Percentiles rank a stretch among this genome's conserved stretches.
Evolutionary conservation across 1,140 invertebrate species (phyloP).

Genomic region (Drosophila santomea): DNA sequence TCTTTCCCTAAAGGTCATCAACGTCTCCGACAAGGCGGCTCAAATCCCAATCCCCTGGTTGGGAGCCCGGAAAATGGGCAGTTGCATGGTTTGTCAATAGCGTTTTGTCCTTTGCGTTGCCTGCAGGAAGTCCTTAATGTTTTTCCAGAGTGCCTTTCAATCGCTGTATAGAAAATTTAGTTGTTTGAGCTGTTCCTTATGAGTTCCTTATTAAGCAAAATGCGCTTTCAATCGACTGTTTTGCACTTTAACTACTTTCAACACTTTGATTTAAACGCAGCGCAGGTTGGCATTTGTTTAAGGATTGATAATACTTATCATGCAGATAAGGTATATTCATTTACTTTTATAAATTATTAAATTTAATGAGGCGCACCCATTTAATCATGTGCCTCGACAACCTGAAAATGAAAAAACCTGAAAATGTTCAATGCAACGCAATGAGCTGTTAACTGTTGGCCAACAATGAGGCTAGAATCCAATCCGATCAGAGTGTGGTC

Average conservation of each 20-base stretch:
- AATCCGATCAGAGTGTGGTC: background rate
- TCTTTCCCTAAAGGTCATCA: slow-evolving; percentile 68
- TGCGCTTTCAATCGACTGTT: too few species aligned
- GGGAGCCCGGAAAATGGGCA: slow-evolving; percentile 11
- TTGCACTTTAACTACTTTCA: too few species aligned
- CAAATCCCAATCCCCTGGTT: background rate
- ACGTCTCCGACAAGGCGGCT: slow-evolving; percentile 33
- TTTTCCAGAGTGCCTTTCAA: slow-evolving; percentile 22
- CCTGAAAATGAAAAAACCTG: too few species aligned
- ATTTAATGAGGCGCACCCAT: too few species aligned
- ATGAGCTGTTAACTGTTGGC: background rate
- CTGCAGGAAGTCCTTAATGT: slow-evolving; percentile 66
- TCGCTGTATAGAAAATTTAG: background rate
- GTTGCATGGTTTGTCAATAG: slow-evolving; percentile 47
- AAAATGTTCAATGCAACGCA: background rate
- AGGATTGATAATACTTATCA: too few species aligned
- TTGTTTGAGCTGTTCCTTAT: background rate
- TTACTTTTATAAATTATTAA: too few species aligned
- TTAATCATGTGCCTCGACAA: too few species aligned
- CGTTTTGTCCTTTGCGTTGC: slow-evolving; percentile 61
- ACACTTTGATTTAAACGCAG: too few species aligned
- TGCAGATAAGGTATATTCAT: too few species aligned
- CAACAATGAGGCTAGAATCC: background rate
- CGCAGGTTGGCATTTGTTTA: too few species aligned
- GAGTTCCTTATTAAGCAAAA: too few species aligned